Evolutionary conservation across 2,113 vertebrate genomes (phyloP), one percentile per base, ranked within the genome.

Genomic region (Holacanthus passer): DNA sequence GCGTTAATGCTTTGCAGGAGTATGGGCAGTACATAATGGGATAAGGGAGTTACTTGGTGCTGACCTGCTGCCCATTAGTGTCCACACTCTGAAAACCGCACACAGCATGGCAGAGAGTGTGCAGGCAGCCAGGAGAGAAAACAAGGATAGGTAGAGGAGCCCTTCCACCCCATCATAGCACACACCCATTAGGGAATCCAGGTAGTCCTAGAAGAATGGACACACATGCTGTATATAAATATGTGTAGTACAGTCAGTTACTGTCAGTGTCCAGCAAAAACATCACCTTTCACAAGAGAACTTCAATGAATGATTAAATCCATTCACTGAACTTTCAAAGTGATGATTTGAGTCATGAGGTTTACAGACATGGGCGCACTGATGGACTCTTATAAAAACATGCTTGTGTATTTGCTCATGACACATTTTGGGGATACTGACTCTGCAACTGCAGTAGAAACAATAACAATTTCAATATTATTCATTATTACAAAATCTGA

Each of bases 161-260:
- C 98, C 98, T 91, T 99, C 97, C 22, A 99, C 95, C 5, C 98
- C 97, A 0, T 99, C 97, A 0, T 98, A 99, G 92, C 98, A 99
- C 90, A 98, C 72, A 19, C 98, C 98, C 0, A 97, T 89, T 35
- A 99, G 93, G 55, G 96, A 96, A 0, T 99, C 97, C 90, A 99
- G 87, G 91, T 99, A 99, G 91, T 99, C 97, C 98, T 99, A 90
- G 43, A 39, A 19, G 67, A 52, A 72, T 45, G 50, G 37, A 77
- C 31, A 71, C 35, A 73, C 17, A 53, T n/a, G n/a, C n/a, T n/a
- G n/a, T n/a, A n/a, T n/a, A n/a, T 1, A 45, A 12, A 22, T 7
- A 41, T 2, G 1, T 39, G 22, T 59, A 29, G 20, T 41, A 11
- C 27, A 45, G 3, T 72, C 27, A 45, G 3, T 72, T 73, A 47